Evolutionary conservation across 37 sponge, comb jelly and placozoan genomes (phyloP), one percentile per base, ranked within the genome.

Genomic region (Hormiphora californensis): DNA sequence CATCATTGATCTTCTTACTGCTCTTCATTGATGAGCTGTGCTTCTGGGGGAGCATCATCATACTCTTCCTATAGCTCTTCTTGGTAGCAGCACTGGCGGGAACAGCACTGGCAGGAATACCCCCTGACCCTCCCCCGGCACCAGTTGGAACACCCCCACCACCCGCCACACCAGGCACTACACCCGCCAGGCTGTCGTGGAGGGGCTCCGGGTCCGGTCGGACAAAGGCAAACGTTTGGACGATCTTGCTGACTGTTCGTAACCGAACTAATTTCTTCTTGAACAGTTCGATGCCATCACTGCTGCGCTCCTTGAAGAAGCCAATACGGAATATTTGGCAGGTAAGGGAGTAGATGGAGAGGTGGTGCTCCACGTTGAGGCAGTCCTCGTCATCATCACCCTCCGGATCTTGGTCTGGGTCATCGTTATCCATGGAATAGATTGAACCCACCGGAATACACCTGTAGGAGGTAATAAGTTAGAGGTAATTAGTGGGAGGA

Each of bases 241-340:
- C 81, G 22, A 73, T 73, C 46, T 73, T 73, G n/a, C 46, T 73
- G 21, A 73, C 81, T 73, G 40, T 73, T 11, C 81, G 41, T 21
- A 33, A 46, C 12, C 43, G 32, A 4, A 73, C 38, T 7, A 73
- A 33, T 41, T 73, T 73, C 38, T 46, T 43, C 43, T 73, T 73
- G 44, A 73, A 73, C 44, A 43, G 81, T 17, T 73, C 81, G 81
- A 73, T 46, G 21, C 81, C 81, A 46, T 73, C 81, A 46, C 43
- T 43, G 46, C 81, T 73, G 46, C 43, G 81, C 46, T 73, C 81
- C 46, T 73, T 39, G 81, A 73, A 73, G 44, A 73, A 73, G 46
- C 81, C 81, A 3, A 73, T 73, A 73, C 81, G 81, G 81, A 73
- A 73, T 25, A 73, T 23, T 19, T 73, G 81, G 22, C 81, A 73